Evolutionary conservation across 2,888 invertebrate species (phyloP), one percentile per base, ranked within the genome.

Genomic region (Epinotia nisella): DNA sequence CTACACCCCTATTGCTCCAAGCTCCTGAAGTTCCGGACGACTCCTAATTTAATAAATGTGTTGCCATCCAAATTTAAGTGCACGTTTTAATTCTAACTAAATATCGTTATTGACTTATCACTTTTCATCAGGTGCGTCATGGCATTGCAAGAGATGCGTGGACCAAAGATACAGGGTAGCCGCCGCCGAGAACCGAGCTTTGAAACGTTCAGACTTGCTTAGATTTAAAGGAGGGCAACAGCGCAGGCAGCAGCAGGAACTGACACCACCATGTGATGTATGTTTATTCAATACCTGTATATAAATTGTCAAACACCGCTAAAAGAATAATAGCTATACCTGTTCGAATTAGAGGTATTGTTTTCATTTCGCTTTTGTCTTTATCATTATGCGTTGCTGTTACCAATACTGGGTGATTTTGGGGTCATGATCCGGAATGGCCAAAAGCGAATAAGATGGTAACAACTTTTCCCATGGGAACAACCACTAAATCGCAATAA

Each of bases 111-210:
- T 10, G 19, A 11, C 17, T 19, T 41, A 41, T 39, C 2, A 17
- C 24, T 62, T 24, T 62, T 24, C 19, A 15, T 17, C 81, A 95
- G 95, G 94, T 77, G 94, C 95, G 76, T 94, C 94, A 62, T 96
- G 96, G 96, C 95, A 95, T 86, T 96, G 96, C 85, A 95, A 95
- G 83, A 91, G 96, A 82, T 96, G 96, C 84, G 93, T 94, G 79
- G 96, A 95, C 79, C 95, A 94, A 81, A 85, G 94, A 77, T 93
- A 92, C 82, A 90, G 94, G 75, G 95, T 95, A 80, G 93, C 93
- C 29, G 93, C 94, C 74, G 95, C 96, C 61, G 95, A 95, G 82
- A 95, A 94, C 85, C 94, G 95, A 76, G 95, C 95, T 70, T 90
- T 94, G 83, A 95, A 95, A 81, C 94, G 95, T 80, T 95, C 95